phyloP scores from a whole-genome alignment of 1,140 invertebrate genomes.

The Diuraphis noxia region DNA sequence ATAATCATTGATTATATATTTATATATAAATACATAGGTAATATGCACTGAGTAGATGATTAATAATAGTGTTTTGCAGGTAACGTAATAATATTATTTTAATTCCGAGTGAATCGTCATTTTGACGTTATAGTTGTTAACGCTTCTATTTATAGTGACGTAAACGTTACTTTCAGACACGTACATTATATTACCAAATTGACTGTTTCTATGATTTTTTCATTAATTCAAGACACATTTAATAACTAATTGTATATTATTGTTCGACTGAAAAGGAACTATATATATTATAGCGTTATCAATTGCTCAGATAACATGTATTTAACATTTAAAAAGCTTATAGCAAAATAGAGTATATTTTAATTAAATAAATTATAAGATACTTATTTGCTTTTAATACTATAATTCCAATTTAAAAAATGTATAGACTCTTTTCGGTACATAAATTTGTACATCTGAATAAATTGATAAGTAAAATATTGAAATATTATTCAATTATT shows the following conservation, averaged over 20 bases:
- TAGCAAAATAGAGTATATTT: neutral
- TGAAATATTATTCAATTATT: neutral
- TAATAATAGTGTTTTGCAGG: neutral
- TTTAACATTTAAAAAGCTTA: neutral
- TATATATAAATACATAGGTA: neutral
- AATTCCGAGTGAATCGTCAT: neutral
- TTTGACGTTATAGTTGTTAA: neutral
- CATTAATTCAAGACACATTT: neutral
- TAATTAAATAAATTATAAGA: neutral
- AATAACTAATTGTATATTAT: neutral
- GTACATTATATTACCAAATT: neutral
- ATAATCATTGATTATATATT: too few species aligned
- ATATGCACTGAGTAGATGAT: neutral
- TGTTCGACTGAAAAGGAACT: too few species aligned
- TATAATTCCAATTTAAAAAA: neutral
- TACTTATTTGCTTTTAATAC: neutral
- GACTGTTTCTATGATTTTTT: neutral
- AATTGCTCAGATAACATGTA: neutral
- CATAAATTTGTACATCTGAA: neutral
- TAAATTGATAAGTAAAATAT: neutral
- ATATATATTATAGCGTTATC: neutral
- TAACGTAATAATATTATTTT: neutral
- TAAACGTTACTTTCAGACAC: neutral
- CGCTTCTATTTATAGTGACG: neutral
- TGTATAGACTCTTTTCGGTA: neutral